Base-by-base conservation (phyloP, 2,888 invertebrate genomes). In the Atethmia centrago region DNA sequence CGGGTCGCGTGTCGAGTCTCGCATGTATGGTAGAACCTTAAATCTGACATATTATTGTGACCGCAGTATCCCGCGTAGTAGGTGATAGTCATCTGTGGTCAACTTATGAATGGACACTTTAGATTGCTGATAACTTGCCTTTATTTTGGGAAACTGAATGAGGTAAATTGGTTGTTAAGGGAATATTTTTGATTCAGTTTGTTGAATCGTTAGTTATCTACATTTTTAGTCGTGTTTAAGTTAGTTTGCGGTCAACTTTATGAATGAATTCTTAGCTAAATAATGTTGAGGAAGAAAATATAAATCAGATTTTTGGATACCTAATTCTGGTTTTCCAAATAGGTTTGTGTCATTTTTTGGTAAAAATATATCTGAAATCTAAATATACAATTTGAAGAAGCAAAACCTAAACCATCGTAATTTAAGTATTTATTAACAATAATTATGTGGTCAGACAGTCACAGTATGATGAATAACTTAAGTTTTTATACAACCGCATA, bases 81-180 rank as follows among this genome's bases (percentile, higher is more conserved):
- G 68, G 53, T 53, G 87, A 88, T 87, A 86, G 53, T 40, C 58
- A 87, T 88, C 87, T 87, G 85, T 71, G 87, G 86, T 83, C 76
- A 82, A 68, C 77, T 79, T 80, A 87, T 88, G 87, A 88, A 88
- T 88, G 87, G 77, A 77, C 64, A 73, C 82, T 77, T 80, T 66
- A 76, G 71, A 84, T 83, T 63, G 45, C 71, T 71, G 86, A 86
- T 87, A 83, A 82, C 67, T 74, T 45, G 59, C 47, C 64, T 71
- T 83, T 62, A 65, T 75, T 80, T 84, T 82, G 51, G 53, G 69
- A 75, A 73, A 55, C 69, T 66, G 74, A 63, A 84, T 80, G 73
- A 86, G 70, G 72, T 79, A 82, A 77, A 79, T 59, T 72, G 3
- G 66, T 71, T 21, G 21, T 42, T 63, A 68, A 4, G 0, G 3